These are phyloP conservation scores for Thysanoteuthis rhombus DNA, from an alignment of 2,888 invertebrate genomes.

Conservation along the genomic window DNA sequence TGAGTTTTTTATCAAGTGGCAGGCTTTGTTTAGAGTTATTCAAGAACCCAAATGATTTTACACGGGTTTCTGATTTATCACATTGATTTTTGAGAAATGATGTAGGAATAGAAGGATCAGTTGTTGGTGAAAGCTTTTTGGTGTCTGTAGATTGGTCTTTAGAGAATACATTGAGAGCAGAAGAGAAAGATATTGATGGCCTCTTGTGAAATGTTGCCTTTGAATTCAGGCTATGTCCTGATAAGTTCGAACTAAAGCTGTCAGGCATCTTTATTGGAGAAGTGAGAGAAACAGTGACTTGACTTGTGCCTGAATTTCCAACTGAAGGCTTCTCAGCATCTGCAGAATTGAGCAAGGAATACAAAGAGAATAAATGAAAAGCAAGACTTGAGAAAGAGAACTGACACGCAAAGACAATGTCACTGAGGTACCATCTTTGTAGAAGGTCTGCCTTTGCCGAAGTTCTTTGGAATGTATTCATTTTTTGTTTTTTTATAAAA, in stretches of 20 bases:
- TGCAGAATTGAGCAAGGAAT: background rate
- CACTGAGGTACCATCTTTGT: background rate
- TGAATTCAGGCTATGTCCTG: background rate
- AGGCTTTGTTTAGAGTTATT: background rate
- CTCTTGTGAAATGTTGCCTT: background rate
- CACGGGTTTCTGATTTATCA: background rate
- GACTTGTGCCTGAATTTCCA: background rate
- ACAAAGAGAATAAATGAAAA: background rate
- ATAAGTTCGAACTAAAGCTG: background rate
- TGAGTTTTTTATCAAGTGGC: background rate
- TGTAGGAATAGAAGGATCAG: background rate
- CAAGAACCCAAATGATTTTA: background rate
- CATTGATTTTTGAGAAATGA: background rate
- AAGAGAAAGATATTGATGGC: background rate
- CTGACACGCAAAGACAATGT: background rate
- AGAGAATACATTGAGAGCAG: background rate
- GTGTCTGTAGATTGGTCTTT: background rate
- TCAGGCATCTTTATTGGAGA: background rate
- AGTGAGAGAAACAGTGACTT: background rate
- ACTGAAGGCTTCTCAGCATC: background rate
- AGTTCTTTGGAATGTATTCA: too few species aligned
- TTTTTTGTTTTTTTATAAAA: background rate
- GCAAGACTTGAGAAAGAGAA: background rate
- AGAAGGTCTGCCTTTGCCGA: background rate
- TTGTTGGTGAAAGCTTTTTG: background rate